Percentiles rank a stretch among this genome's conserved stretches.
phyloP scores from a whole-genome alignment of 1,140 invertebrate species.

The Zaprionus gabonicus region DNA sequence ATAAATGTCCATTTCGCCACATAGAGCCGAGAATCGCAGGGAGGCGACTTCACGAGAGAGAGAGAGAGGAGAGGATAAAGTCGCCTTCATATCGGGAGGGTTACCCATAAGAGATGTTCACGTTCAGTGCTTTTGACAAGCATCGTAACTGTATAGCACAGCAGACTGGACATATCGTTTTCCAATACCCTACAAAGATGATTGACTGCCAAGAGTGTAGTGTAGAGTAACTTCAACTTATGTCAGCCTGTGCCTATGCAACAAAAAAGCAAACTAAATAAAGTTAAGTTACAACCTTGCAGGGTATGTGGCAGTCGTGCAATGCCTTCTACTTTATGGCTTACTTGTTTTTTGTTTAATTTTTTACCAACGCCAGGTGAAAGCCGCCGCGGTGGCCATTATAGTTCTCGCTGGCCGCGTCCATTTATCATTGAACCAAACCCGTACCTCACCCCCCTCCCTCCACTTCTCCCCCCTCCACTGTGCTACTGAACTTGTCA shows the following conservation, averaged over 20 bases:
- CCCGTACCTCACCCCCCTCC: constrained; percentile 5
- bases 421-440: constrained; percentile 70
- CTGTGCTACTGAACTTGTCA: constrained; percentile 68
- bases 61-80: neutral
- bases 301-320: neutral
- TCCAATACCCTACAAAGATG: constrained; percentile 1
- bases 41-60: neutral
- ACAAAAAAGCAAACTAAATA: neutral
- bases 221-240: neutral
- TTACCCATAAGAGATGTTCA: constrained; percentile 60
- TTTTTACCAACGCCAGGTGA: constrained; percentile 65
- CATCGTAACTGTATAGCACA: constrained; percentile 49
- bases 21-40: constrained; percentile 72
- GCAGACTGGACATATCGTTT: constrained; percentile 9
- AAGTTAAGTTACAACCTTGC: neutral
- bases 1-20: constrained; percentile 83
- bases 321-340: neutral
- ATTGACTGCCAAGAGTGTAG: neutral
- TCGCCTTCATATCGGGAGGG: constrained; percentile 18
- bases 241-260: neutral
- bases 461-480: neutral
- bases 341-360: constrained; percentile 50
- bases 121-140: constrained; percentile 77
- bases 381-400: constrained; percentile 70
- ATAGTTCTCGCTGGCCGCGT: constrained; percentile 72